These are phyloP conservation scores for Oplegnathus fasciatus DNA, from an alignment of 2,113 vertebrate species.

Conservation along the genomic window DNA sequence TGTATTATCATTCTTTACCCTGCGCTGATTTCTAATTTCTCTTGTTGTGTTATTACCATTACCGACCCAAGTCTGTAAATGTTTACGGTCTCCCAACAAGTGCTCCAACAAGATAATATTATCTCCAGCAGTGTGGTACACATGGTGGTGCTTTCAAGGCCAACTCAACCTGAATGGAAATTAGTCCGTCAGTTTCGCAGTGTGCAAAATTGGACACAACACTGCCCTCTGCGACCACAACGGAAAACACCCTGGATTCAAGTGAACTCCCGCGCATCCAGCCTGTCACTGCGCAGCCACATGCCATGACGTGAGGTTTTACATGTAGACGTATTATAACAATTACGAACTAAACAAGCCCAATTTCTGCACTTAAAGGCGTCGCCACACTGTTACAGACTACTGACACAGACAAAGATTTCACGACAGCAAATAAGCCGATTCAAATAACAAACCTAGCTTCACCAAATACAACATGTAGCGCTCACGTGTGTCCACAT, in stretches of 20 bases:
- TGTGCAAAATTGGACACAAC: slow-evolving; percentile 22
- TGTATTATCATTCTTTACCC: neutral
- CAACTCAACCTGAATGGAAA: neutral
- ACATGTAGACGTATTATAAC: neutral
- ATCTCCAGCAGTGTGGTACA: neutral
- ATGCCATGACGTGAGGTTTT: slow-evolving; percentile 10
- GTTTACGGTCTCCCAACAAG: neutral
- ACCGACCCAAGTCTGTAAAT: neutral
- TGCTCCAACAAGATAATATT: slow-evolving; percentile 9
- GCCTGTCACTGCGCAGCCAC: slow-evolving; percentile 57
- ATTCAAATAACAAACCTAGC: neutral
- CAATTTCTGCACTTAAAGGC: neutral
- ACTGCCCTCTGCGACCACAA: slow-evolving; percentile 62
- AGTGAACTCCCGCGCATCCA: slow-evolving; percentile 78
- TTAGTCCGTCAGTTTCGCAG: neutral
- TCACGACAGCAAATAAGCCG: neutral
- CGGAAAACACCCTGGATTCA: slow-evolving; percentile 64
- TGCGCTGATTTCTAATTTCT: neutral
- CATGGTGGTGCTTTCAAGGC: slow-evolving; percentile 1
- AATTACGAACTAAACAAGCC: neutral
- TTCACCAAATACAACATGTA: neutral
- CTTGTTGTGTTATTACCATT: neutral
- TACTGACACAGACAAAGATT: neutral
- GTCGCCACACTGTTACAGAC: neutral
- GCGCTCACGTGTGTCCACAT: slow-evolving; percentile 23